phyloP scores from a whole-genome alignment of 2,113 vertebrate genomes.

The Passer domesticus region DNA sequence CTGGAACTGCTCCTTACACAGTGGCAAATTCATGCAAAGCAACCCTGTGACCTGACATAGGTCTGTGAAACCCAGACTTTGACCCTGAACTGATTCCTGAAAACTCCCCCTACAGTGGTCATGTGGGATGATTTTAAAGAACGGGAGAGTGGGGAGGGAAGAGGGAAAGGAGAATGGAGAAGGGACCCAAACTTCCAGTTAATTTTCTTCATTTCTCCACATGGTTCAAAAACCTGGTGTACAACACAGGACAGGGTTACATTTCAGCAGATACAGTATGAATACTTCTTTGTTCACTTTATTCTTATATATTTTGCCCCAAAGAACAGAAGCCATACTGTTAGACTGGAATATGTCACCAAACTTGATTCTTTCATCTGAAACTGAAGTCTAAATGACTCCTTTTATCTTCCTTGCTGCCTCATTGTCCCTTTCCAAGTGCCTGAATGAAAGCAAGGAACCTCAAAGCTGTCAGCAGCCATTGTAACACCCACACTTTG shows the following conservation, averaged over 20 bases:
- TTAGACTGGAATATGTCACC: conserved; percentile 58
- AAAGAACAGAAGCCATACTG: conserved; percentile 61
- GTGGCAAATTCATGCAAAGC: background rate
- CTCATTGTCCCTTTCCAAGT: conserved; percentile 1
- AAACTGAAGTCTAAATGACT: conserved; percentile 65
- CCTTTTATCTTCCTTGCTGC: conserved; percentile 72
- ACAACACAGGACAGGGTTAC: background rate
- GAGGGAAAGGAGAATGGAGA: background rate
- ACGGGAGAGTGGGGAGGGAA: background rate
- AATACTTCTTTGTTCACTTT: conserved; percentile 54
- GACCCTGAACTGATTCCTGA: background rate
- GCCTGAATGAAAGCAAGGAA: conserved; percentile 18
- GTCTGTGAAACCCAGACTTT: conserved; percentile 15
- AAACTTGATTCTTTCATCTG: conserved; percentile 62
- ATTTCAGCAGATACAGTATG: conserved; percentile 1
- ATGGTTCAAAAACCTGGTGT: conserved; percentile 8
- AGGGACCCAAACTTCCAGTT: background rate
- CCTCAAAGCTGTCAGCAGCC: conserved; percentile 67
- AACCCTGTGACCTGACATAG: background rate
- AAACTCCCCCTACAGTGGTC: background rate
- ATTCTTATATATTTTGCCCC: conserved; percentile 38
- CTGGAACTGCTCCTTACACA: background rate
- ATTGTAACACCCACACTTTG: conserved; percentile 63
- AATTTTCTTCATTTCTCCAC: background rate
- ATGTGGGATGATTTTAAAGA: background rate